Evolutionary conservation across 2,797 vertebrate species (phyloP).

Genomic region (Enteromius fasciolatus): DNA sequence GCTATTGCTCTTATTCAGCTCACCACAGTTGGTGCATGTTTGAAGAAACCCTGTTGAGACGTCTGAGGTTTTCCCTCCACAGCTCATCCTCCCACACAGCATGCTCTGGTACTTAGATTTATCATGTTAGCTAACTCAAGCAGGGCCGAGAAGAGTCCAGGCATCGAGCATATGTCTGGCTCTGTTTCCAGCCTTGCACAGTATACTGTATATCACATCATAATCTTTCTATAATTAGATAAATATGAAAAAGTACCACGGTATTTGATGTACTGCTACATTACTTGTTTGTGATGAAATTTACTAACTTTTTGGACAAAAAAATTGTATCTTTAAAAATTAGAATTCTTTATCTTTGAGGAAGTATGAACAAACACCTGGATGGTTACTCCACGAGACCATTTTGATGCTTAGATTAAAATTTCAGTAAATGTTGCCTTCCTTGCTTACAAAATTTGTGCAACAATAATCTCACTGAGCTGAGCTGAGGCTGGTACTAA

Average conservation of each 20-base stretch:
- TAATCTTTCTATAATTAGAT: neutral
- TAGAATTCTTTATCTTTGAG: neutral
- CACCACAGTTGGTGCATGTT: neutral
- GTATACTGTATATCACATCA: neutral
- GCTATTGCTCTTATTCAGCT: constrained; percentile 6
- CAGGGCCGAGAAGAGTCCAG: neutral
- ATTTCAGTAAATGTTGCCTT: neutral
- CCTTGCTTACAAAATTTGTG: neutral
- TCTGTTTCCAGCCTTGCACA: neutral
- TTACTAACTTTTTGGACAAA: neutral
- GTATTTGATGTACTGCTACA: neutral
- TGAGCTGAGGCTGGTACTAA: neutral
- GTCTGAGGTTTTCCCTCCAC: constrained; percentile 13
- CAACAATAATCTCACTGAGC: too few species aligned
- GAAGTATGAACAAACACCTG: too few species aligned
- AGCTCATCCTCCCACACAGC: constrained; percentile 4
- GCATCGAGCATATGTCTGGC: neutral
- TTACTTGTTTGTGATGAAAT: neutral
- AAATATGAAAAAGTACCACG: neutral
- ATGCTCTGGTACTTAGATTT: constrained; percentile 25
- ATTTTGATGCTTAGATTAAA: neutral
- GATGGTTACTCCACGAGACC: neutral
- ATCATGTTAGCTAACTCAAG: constrained; percentile 23
- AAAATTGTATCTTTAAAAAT: neutral
- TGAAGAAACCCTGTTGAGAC: constrained; percentile 30